A percentile compares a stretch with the other conserved stretches of the same genome.
Conservation (phyloP, 2,888 invertebrate genomes). For the Celastrina argiolus region DNA sequence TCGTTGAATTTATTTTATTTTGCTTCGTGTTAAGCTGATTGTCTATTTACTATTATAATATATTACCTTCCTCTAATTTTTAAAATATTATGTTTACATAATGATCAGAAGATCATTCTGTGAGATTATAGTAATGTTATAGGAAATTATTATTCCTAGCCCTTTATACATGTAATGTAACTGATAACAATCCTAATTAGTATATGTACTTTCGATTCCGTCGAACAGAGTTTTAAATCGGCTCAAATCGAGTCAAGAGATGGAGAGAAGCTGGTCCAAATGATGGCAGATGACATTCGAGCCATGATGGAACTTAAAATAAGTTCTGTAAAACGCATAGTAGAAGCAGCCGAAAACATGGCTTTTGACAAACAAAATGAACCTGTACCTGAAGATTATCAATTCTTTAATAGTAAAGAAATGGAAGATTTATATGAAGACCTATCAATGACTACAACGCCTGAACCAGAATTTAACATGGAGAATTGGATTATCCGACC, state of each 20-base stretch:
- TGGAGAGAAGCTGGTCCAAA: constrained; percentile 86
- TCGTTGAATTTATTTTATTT: background rate
- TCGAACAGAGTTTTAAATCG: constrained; percentile 88
- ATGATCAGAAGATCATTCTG: too few relatives aligned
- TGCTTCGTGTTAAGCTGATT: background rate
- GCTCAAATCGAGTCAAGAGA: constrained; percentile 86
- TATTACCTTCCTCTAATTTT: too few relatives aligned
- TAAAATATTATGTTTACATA: too few relatives aligned
- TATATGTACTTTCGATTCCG: constrained; percentile 40
- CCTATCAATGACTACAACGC: constrained; percentile 64
- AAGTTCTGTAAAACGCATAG: constrained; percentile 91
- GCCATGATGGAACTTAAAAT: constrained; percentile 93
- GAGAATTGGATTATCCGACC: constrained; percentile 75
- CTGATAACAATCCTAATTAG: background rate
- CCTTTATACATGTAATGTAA: background rate
- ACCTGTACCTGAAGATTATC: constrained; percentile 78
- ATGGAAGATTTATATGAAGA: constrained; percentile 79
- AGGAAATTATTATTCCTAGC: background rate
- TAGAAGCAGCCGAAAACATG: constrained; percentile 91
- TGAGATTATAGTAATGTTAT: too few relatives aligned
- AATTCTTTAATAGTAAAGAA: constrained; percentile 84
- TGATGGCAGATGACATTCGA: constrained; percentile 90
- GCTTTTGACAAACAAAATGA: constrained; percentile 79
- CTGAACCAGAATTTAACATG: constrained; percentile 73
- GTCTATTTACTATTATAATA: too few relatives aligned